Percentiles rank a stretch among this genome's conserved stretches.
Evolutionary conservation across 1,140 invertebrate species (phyloP).

Genomic region (Conopomorpha cramerella): DNA sequence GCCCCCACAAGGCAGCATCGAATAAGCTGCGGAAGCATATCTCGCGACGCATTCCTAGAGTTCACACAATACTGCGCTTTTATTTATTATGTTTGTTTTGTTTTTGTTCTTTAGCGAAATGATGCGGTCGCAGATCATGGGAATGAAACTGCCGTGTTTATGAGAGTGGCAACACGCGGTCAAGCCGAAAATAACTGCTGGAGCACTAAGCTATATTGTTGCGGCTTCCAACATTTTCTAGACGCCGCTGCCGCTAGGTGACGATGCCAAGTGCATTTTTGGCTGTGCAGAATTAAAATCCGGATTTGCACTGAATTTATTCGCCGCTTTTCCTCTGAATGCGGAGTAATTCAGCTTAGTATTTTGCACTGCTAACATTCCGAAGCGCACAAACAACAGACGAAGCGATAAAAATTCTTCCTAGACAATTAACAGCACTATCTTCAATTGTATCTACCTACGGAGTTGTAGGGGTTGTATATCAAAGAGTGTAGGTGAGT

Average conservation of each 20-base stretch:
- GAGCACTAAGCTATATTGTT: neutral
- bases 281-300: too few relatives aligned
- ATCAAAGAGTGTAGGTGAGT: too few relatives aligned
- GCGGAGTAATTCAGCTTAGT: too few relatives aligned
- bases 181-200: slow-evolving; percentile 2
- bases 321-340: neutral
- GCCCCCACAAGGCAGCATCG: slow-evolving; percentile 12
- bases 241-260: neutral
- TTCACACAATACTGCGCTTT: slow-evolving; percentile 1
- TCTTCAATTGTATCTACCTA: neutral
- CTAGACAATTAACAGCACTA: too few relatives aligned
- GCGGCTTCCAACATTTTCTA: neutral
- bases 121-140: neutral
- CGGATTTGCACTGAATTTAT: neutral
- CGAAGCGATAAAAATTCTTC: too few relatives aligned
- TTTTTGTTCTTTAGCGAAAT: neutral
- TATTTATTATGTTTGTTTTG: slow-evolving; percentile 2
- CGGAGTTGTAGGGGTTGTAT: neutral
- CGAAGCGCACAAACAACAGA: too few relatives aligned
- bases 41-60: slow-evolving; percentile 2
- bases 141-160: slow-evolving; percentile 1
- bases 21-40: slow-evolving; percentile 4
- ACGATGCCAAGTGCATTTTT: neutral
- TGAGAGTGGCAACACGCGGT: neutral
- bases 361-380: too few relatives aligned